Conservation (phyloP, 92 coral and sea anemone genomes). For the Micromussa lordhowensis region DNA sequence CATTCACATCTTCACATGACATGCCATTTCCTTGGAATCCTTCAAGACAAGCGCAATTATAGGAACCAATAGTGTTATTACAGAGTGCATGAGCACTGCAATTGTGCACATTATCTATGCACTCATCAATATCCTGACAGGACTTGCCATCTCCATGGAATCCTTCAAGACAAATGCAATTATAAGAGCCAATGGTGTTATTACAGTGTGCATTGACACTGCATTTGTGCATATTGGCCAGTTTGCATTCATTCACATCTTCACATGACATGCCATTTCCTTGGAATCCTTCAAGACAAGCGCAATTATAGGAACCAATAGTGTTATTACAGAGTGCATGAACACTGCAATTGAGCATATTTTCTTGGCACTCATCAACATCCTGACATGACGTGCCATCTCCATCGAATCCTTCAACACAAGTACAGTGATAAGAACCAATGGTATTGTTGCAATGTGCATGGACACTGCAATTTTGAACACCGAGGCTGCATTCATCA, state of each 20-base stretch:
- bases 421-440: background rate
- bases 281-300: background rate
- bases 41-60: background rate
- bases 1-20: too few relatives aligned
- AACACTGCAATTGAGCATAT: slow-evolving; percentile 18
- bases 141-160: too few relatives aligned
- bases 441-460: background rate
- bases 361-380: slow-evolving; percentile 11
- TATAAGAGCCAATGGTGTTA: background rate
- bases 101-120: background rate
- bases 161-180: too few relatives aligned
- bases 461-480: background rate
- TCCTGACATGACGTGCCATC: background rate
- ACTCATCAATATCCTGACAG: too few relatives aligned
- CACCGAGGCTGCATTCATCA: background rate
- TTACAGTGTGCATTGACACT: background rate
- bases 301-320: background rate
- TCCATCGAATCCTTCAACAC: background rate
- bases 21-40: background rate
- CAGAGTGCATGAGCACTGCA: too few relatives aligned
- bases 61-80: background rate
- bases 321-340: background rate
- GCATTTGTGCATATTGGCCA: background rate
- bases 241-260: too few relatives aligned
- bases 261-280: background rate